A percentile compares a stretch with the other conserved stretches of the same genome.
These are phyloP conservation scores for Eilema depressum DNA, from an alignment of 2,888 invertebrate genomes.

Conservation along the genomic window DNA sequence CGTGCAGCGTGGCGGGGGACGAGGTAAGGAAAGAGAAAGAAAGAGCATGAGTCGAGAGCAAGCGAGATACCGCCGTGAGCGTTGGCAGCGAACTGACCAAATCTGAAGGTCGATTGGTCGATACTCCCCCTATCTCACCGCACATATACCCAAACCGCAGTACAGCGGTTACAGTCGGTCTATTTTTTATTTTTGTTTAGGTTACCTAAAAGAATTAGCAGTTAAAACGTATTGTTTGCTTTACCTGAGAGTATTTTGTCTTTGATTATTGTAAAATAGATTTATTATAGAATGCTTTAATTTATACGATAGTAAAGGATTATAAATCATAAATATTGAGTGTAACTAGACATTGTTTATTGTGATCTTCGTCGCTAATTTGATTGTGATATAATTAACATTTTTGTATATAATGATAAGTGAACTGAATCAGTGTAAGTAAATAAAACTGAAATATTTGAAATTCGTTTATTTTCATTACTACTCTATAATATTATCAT, in stretches of 20 bases:
- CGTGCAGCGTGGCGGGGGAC: no score
- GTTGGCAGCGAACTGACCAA: no score
- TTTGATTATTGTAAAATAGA: conserved; percentile 56
- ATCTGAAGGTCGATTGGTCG: no score
- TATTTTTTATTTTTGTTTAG: conserved; percentile 44
- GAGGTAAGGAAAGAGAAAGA: no score
- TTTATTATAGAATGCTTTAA: conserved; percentile 37
- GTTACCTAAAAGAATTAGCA: conserved; percentile 46
- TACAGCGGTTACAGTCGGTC: no score
- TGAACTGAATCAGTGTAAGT: conserved; percentile 77
- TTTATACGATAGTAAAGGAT: conserved; percentile 53
- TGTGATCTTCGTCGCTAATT: conserved; percentile 76
- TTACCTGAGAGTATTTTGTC: conserved; percentile 40
- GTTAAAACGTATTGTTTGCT: conserved; percentile 39
- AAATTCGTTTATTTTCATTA: conserved; percentile 37
- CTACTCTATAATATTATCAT: background rate
- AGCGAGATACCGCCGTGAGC: no score
- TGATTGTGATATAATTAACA: conserved; percentile 79
- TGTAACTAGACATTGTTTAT: conserved; percentile 71
- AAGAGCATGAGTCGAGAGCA: no score
- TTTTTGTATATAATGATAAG: conserved; percentile 78
- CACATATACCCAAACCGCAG: no score
- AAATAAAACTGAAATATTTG: conserved; percentile 66
- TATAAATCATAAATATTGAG: conserved; percentile 66
- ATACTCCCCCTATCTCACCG: no score